phyloP scores from a whole-genome alignment of 2,113 vertebrate genomes.

The Synodontis membranacea region DNA sequence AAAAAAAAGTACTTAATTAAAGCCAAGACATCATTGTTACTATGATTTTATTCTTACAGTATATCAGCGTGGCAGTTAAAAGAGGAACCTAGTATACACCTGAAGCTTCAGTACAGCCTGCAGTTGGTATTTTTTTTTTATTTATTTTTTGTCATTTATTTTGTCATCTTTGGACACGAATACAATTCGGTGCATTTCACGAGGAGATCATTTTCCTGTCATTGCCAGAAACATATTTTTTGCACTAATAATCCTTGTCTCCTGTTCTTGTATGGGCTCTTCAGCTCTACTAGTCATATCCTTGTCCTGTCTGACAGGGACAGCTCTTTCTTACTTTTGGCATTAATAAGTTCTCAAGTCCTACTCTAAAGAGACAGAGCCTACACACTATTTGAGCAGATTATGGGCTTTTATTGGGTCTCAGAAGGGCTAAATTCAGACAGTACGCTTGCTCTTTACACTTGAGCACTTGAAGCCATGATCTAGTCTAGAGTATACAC shows the following conservation, averaged over 20 bases:
- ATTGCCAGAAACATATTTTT: slow-evolving; percentile 22
- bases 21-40: neutral
- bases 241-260: neutral
- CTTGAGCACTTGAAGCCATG: neutral
- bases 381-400: slow-evolving; percentile 31
- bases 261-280: slow-evolving; percentile 36
- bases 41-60: neutral
- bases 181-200: slow-evolving; percentile 3
- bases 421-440: slow-evolving; percentile 12
- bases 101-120: neutral
- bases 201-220: neutral
- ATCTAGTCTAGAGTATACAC: neutral
- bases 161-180: neutral
- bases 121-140: slow-evolving; percentile 11
- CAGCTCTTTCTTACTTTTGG: slow-evolving; percentile 14
- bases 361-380: neutral
- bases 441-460: slow-evolving; percentile 12
- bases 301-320: neutral
- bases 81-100: neutral
- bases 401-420: slow-evolving; percentile 28
- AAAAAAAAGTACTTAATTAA: neutral
- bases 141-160: too few species aligned
- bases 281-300: slow-evolving; percentile 39
- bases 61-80: neutral
- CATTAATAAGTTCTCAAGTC: slow-evolving; percentile 39